Base-by-base conservation (phyloP, 2,797 vertebrate genomes). In the Clamator glandarius region DNA sequence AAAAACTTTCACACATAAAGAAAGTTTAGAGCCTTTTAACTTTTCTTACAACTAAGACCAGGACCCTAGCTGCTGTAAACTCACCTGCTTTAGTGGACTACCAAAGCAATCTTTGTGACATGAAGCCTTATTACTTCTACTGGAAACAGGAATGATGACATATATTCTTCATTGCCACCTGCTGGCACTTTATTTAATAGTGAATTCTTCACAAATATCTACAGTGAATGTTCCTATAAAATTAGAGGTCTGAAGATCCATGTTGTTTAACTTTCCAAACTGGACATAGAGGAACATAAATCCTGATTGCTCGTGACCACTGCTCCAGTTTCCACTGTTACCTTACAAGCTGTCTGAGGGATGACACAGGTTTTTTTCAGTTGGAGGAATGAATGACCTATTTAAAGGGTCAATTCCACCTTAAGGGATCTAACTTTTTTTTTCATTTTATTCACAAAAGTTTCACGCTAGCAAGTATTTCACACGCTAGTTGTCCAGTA, bases 91-190 rank as follows among this genome's bases (percentile, higher is more conserved):
- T 36, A 39, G 24, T 28, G 35, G 61, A 57, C 12, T 66, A 33
- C 36, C 18, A n/a, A 64, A 78, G 29, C 41, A 72, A 18, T 41
- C 44, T 63, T 25, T 5, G 7, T 55, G 25, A 36, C 24, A 57
- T 8, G 25, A 77, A 90, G 9, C 7, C 18, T 61, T 57, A 44
- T 24, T 61, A 35, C 23, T 88, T 72, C 73, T 68, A 58, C 41
- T 66, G 79, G 67, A 84, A 81, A 36, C 39, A 54, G 52, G 44
- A 79, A 52, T 28, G 44, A 80, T 72, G 76, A 82, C 61, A 35
- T 57, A 82, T 70, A 92, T 96, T 93, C 92, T 95, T 96, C 84
- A 94, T 91, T 96, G 94, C 90, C 90, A 96, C 79, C 93, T 95
- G 69, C 90, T 95, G 93, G 89, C 42, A 84, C 62, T 84, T 79